Evolutionary conservation across 2,797 vertebrate species (phyloP).

Genomic region (Antrozous pallidus): DNA sequence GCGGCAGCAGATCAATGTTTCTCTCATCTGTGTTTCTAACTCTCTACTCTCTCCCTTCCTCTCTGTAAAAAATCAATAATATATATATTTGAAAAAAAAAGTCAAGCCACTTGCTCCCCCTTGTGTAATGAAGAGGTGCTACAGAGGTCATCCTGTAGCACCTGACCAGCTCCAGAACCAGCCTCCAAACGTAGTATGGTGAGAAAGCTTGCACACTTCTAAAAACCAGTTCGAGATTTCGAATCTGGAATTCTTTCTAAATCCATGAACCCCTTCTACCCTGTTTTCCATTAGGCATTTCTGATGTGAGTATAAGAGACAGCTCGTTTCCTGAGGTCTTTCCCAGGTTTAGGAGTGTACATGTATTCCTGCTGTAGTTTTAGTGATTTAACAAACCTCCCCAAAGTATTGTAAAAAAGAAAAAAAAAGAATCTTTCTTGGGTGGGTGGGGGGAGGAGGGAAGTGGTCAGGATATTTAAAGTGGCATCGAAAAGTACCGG

Average conservation of each 20-base stretch:
- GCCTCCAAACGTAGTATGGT: too few species aligned
- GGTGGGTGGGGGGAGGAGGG: background rate
- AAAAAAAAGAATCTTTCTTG: background rate
- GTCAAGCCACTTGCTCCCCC: background rate
- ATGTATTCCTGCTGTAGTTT: background rate
- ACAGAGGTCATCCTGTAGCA: background rate
- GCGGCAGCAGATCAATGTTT: too few species aligned
- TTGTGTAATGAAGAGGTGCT: fast-evolving
- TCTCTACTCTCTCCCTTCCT: too few species aligned
- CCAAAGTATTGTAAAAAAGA: background rate
- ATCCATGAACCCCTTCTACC: background rate
- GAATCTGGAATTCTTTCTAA: background rate
- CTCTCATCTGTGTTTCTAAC: too few species aligned
- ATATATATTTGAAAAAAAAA: too few species aligned
- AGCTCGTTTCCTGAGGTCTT: background rate
- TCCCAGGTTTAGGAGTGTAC: background rate
- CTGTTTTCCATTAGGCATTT: background rate
- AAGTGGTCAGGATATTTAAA: background rate
- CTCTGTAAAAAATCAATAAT: too few species aligned
- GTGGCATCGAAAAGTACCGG: background rate
- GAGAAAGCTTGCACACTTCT: background rate
- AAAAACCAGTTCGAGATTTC: background rate
- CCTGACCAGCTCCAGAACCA: background rate
- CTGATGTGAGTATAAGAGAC: background rate
- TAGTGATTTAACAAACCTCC: background rate